A percentile compares a stretch with the other conserved stretches of the same genome.
Conservation (phyloP, 2,888 invertebrate genomes). For the Andrena flavipes region DNA sequence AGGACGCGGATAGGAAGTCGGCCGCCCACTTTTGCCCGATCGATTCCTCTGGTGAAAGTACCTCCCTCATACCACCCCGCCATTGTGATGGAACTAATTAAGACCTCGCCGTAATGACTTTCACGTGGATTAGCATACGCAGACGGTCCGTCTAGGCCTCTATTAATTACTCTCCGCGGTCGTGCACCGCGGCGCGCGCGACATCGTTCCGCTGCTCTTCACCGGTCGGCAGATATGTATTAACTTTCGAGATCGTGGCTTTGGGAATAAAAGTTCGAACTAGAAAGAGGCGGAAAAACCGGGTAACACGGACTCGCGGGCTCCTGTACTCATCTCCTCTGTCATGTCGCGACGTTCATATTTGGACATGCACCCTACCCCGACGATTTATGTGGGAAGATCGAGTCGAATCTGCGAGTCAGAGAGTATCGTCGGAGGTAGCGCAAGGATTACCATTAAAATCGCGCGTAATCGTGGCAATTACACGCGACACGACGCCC, state of each 20-base stretch:
- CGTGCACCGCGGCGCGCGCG: neutral
- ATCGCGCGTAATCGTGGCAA: slow-evolving; percentile 38
- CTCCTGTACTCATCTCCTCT: slow-evolving; percentile 1
- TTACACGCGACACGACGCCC: slow-evolving; percentile 22
- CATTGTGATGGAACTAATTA: slow-evolving; percentile 60
- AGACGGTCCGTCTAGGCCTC: slow-evolving; percentile 27
- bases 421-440: neutral
- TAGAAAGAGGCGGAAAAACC: neutral
- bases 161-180: slow-evolving; percentile 46
- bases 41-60: slow-evolving; percentile 58
- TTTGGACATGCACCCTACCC: slow-evolving; percentile 1
- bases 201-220: neutral
- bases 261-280: slow-evolving; percentile 1
- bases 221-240: slow-evolving; percentile 12
- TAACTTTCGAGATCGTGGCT: slow-evolving; percentile 26
- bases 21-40: slow-evolving; percentile 47
- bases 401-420: neutral
- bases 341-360: neutral
- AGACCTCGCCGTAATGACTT: slow-evolving; percentile 54
- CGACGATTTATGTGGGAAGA: slow-evolving; percentile 32
- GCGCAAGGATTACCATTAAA: slow-evolving; percentile 32
- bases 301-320: neutral
- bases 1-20: slow-evolving; percentile 21
- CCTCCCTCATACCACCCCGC: slow-evolving; percentile 33
- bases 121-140: slow-evolving; percentile 50